Evolutionary conservation across 2,888 invertebrate species (phyloP), one percentile per base, ranked within the genome.

Genomic region (Arctia plantaginis): DNA sequence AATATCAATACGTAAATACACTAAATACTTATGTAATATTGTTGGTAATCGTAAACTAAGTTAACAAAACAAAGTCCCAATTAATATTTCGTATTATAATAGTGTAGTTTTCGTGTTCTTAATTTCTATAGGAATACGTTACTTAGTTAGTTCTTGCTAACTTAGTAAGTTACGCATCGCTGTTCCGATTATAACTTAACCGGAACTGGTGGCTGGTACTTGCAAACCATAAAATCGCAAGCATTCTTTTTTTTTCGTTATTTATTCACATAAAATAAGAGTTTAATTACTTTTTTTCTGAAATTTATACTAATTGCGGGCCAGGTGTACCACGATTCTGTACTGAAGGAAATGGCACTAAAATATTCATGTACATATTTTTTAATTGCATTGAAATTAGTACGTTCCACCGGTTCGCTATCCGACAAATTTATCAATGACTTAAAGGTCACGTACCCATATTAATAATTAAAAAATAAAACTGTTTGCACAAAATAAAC

Each of bases 341-440:
- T 18, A 62, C 30, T 30, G 30, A 30, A 62, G 30, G 59, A 62
- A 62, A 18, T 27, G 7, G 30, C 18, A 18, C 30, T 30, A 62
- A 62, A 62, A 30, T 30, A 30, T 62, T 30, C 1, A 18, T 7
- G 6, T 62, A 62, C 30, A 62, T 62, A 6, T 62, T 62, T 62
- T 62, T 30, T 30, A 30, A 62, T 30, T 30, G 62, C 30, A 18
- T 62, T 62, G 1, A 62, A 30, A 30, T 30, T 62, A 30, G 1
- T 62, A 3, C 18, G 27, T 3, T 27, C 13, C 12, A 55, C 27
- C 27, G 59, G 59, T 62, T 6, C 30, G 59, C 59, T 27, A 6
- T 62, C 20, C 18, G 30, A 30, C 6, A 44, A 66, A 30, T 67
- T 47, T 30, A 69, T 55, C 69, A 69, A 55, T 68, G 33, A 51